Percentiles rank a stretch among this genome's conserved stretches.
Conservation (phyloP, 2,113 vertebrate species). For the Laterallus jamaicensis region DNA sequence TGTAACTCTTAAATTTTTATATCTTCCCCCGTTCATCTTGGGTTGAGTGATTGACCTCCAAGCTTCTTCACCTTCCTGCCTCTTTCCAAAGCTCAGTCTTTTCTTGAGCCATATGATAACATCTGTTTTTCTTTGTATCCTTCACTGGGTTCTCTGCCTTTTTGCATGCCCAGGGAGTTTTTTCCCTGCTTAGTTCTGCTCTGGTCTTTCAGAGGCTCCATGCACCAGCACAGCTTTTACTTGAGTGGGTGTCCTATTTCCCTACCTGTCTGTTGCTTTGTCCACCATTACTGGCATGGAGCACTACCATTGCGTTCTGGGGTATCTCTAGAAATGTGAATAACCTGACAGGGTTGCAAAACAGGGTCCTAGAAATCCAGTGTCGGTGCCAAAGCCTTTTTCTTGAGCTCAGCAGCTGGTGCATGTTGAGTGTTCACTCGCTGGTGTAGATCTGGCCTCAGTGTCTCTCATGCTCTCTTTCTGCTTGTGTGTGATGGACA, state of each 20-base stretch:
- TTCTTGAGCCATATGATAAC: background rate
- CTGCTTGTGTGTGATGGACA: background rate
- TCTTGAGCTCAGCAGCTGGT: background rate
- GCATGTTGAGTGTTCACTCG: background rate
- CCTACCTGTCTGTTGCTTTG: background rate
- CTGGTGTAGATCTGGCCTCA: background rate
- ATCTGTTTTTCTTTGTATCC: background rate
- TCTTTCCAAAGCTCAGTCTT: background rate
- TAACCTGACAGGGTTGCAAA: background rate
- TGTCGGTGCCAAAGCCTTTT: background rate
- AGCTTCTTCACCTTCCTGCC: background rate
- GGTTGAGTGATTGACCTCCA: background rate
- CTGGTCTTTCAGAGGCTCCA: background rate
- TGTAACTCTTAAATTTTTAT: background rate
- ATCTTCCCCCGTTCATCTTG: background rate
- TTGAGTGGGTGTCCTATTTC: background rate
- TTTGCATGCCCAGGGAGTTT: fast-evolving
- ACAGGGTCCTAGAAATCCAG: slow-evolving; percentile 12
- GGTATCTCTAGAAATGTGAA: background rate
- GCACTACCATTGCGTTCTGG: background rate
- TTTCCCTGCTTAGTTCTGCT: background rate
- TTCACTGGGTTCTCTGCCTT: background rate
- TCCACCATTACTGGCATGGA: background rate
- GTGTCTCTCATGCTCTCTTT: background rate
- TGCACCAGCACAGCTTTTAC: background rate